These are phyloP conservation scores for Peromyscus polionotus DNA, from an alignment of 2,113 vertebrate species.

Conservation along the genomic window DNA sequence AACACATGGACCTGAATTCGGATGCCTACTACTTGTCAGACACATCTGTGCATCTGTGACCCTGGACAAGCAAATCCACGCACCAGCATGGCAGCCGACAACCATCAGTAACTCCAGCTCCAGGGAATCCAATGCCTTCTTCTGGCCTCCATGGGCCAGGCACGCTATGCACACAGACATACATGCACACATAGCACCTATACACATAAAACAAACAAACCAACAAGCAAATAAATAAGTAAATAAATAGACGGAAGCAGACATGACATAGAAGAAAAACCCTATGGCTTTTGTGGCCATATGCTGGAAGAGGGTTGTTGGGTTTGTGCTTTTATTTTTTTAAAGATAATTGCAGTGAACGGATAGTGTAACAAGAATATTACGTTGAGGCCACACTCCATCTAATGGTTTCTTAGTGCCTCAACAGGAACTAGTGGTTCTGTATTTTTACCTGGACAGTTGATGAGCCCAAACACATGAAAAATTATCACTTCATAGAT, in stretches of 20 bases:
- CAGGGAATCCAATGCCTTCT: neutral
- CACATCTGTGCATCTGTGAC: neutral
- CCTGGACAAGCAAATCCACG: neutral
- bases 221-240: too few relatives aligned
- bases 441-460: neutral
- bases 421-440: neutral
- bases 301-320: neutral
- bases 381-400: neutral
- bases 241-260: neutral
- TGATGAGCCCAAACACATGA: neutral
- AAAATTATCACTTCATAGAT: neutral
- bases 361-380: neutral
- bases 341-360: neutral
- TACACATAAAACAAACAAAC: neutral
- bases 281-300: neutral
- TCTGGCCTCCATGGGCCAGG: neutral
- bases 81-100: neutral
- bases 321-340: neutral
- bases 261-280: neutral
- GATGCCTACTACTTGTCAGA: too few relatives aligned
- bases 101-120: neutral
- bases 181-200: neutral
- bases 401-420: neutral
- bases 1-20: neutral
- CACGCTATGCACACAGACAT: too few relatives aligned